Conservation (phyloP, 2,888 invertebrate genomes). For the Phoenoteleia sp. region DNA sequence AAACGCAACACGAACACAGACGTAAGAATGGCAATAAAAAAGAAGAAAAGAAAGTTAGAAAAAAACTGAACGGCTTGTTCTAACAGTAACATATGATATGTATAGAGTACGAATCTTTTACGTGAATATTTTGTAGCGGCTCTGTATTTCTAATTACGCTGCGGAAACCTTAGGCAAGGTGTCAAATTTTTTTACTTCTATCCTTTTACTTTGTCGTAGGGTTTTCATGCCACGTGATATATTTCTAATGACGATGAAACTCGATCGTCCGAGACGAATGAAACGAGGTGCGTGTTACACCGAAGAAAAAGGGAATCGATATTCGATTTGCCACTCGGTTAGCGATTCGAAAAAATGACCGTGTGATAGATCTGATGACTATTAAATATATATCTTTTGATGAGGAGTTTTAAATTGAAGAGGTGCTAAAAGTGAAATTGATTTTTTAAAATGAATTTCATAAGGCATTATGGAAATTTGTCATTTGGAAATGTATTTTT, state of each 20-base stretch:
- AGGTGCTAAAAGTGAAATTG: conserved; percentile 19
- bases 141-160: not conserved
- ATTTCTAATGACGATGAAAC: conserved; percentile 64
- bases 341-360: conserved; percentile 50
- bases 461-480: too few species aligned
- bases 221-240: conserved; percentile 42
- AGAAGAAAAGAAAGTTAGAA: too few species aligned
- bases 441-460: conserved; percentile 11
- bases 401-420: not conserved
- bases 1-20: too few species aligned
- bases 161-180: not conserved
- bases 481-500: too few species aligned
- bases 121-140: too few species aligned
- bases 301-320: conserved; percentile 62
- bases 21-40: conserved; percentile 27
- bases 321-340: conserved; percentile 74
- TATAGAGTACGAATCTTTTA: too few species aligned
- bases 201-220: conserved; percentile 1
- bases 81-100: not conserved
- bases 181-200: not conserved
- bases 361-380: conserved; percentile 31
- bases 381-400: conserved; percentile 23
- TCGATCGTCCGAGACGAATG: conserved; percentile 66
- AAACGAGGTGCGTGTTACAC: conserved; percentile 43
- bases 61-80: not conserved